Evolutionary conservation across 2,888 invertebrate genomes (phyloP).

Genomic region (Operophtera brumata): DNA sequence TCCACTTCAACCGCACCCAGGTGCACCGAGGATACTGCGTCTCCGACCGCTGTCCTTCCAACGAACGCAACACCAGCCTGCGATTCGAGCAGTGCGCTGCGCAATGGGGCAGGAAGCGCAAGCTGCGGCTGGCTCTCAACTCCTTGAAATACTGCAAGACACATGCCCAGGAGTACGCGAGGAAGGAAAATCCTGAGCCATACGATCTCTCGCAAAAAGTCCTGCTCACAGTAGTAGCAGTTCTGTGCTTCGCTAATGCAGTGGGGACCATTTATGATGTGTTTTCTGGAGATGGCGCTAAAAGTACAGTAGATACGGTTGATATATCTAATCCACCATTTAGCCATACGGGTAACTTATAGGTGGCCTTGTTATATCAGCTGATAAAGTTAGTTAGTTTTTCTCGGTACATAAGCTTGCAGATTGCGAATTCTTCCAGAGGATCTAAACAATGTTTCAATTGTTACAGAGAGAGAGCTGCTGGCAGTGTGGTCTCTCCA

Average conservation of each 20-base stretch:
- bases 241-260: conserved; percentile 40
- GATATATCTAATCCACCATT: background rate
- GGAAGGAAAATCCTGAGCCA: conserved; percentile 30
- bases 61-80: conserved; percentile 40
- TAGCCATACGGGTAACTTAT: too few relatives aligned
- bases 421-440: too few relatives aligned
- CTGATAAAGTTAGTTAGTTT: too few relatives aligned
- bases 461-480: conserved; percentile 44
- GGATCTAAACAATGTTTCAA: background rate
- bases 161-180: conserved; percentile 39
- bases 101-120: conserved; percentile 40
- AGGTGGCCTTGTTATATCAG: too few relatives aligned
- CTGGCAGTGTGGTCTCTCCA: conserved; percentile 54
- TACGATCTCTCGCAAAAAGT: conserved; percentile 39
- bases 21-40: conserved; percentile 67
- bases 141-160: conserved; percentile 50
- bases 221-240: conserved; percentile 38
- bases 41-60: conserved; percentile 50
- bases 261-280: conserved; percentile 53
- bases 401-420: too few relatives aligned
- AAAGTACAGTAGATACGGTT: conserved; percentile 41
- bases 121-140: conserved; percentile 38
- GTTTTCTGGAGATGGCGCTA: conserved; percentile 36
- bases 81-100: conserved; percentile 56
- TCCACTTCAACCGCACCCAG: conserved; percentile 57